Evolutionary conservation across 2,888 invertebrate genomes (phyloP).

Genomic region (Caprella mutica): DNA sequence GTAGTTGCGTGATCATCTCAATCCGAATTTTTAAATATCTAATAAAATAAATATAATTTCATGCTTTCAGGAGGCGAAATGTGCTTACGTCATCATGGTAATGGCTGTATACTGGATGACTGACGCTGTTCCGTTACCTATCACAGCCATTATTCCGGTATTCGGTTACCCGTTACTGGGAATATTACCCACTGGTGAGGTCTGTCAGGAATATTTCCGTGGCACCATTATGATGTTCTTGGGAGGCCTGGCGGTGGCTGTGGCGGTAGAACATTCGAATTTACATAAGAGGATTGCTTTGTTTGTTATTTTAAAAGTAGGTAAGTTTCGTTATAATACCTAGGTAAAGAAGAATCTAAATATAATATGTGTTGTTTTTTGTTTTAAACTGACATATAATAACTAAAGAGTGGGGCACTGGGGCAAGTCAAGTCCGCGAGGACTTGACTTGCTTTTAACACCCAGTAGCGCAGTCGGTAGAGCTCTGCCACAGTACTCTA

Average conservation of each 20-base stretch:
- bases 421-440: too few relatives aligned
- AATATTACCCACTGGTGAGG: conserved; percentile 21
- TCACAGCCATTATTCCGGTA: conserved; percentile 72
- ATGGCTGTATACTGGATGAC: conserved; percentile 78
- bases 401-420: too few relatives aligned
- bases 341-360: too few relatives aligned
- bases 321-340: too few relatives aligned
- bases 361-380: too few relatives aligned
- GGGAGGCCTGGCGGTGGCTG: conserved; percentile 79
- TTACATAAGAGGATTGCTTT: conserved; percentile 76
- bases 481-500: too few relatives aligned
- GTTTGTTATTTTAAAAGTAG: conserved; percentile 55
- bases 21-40: too few relatives aligned
- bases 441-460: too few relatives aligned
- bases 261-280: conserved; percentile 79
- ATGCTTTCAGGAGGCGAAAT: conserved; percentile 43
- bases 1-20: too few relatives aligned
- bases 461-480: too few relatives aligned
- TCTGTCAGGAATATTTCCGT: conserved; percentile 54
- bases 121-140: conserved; percentile 66
- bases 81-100: conserved; percentile 64
- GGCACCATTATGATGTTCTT: conserved; percentile 77
- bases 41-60: too few relatives aligned
- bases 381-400: too few relatives aligned
- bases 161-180: conserved; percentile 64